A percentile compares a stretch with the other conserved stretches of the same genome.
Evolutionary conservation across 2,888 invertebrate genomes (phyloP).

Genomic region (Eulithis testata): DNA sequence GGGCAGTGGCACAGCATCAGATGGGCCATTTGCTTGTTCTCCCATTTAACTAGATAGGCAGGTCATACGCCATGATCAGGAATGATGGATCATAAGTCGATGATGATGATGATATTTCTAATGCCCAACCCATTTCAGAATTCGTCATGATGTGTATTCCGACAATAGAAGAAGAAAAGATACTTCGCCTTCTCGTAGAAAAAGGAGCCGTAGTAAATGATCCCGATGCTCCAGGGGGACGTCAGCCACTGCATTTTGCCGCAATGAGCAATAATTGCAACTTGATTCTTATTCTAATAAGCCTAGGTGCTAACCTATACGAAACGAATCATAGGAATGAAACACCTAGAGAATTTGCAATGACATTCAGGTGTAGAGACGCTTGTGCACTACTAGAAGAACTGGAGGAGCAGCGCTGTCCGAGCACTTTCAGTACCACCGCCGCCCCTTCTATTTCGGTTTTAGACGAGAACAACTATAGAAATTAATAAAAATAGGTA

Average conservation of each 20-base stretch:
- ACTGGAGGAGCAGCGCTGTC: slow-evolving; percentile 40
- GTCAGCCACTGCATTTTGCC: slow-evolving; percentile 79
- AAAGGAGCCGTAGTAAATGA: slow-evolving; percentile 70
- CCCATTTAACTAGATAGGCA: too few species aligned
- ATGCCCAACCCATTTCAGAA: slow-evolving; percentile 52
- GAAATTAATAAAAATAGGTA: neutral
- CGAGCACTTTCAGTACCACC: neutral
- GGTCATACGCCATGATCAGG: too few species aligned
- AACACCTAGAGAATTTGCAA: slow-evolving; percentile 71
- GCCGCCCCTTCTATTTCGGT: neutral
- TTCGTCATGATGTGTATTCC: slow-evolving; percentile 72
- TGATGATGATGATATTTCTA: neutral
- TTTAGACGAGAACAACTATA: too few species aligned
- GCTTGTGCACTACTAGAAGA: slow-evolving; percentile 53
- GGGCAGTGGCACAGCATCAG: too few species aligned
- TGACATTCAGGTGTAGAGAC: slow-evolving; percentile 59
- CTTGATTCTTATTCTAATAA: slow-evolving; percentile 63
- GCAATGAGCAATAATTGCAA: slow-evolving; percentile 76
- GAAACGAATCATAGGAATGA: slow-evolving; percentile 64
- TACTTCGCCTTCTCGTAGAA: slow-evolving; percentile 64
- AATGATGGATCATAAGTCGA: too few species aligned
- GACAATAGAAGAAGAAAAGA: slow-evolving; percentile 62
- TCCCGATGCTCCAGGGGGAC: slow-evolving; percentile 64
- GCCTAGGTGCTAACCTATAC: slow-evolving; percentile 65
- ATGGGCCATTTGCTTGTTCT: too few species aligned